Evolutionary conservation across 2,113 vertebrate species (phyloP), one percentile per base, ranked within the genome.

Genomic region (Lophotis ruficrista): DNA sequence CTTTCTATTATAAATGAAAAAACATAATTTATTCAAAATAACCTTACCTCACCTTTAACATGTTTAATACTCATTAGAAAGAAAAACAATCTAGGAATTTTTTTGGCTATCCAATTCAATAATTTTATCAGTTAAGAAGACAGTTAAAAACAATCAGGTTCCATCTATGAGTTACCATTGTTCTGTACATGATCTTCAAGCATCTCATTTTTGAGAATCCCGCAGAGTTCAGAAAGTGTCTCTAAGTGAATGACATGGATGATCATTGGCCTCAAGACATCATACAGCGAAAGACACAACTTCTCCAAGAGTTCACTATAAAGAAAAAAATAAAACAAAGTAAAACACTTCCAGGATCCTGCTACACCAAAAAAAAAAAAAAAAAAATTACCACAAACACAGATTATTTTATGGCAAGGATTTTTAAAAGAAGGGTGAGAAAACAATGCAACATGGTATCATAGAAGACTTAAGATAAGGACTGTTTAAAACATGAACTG

Each of bases 191-290:
- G 99, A 92, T 99, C 99, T 95, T 99, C 99, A 90, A 99, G 98
- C 98, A 99, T 99, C 97, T 99, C 99, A 51, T 99, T 99, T 98
- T 99, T 99, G 75, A 99, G 98, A 95, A 99, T 99, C 53, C 99
- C 98, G 31, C 99, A 99, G 95, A 99, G 99, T 96, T 99, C 99
- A 3, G 99, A 99, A 30, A 99, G 98, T 1, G 99, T 99, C 97
- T 99, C 99, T 97, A 99, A 97, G 96, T 99, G 99, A 96, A 99
- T 98, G 90, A 99, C 98, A 75, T 99, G 99, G 97, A 99, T 99
- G 95, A 99, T 99, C 93, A 99, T 96, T 8, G 99, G 99, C 81
- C 99, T 98, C 79, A 99, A 98, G 95, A 99, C 99, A 86, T 99
- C 99, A 68, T 99, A 99, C 76, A 99, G 93, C 2, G 99, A 99